Percentiles rank a stretch among this genome's conserved stretches.
Conservation (phyloP, 2,797 vertebrate genomes). For the Kryptolebias ocellatus region DNA sequence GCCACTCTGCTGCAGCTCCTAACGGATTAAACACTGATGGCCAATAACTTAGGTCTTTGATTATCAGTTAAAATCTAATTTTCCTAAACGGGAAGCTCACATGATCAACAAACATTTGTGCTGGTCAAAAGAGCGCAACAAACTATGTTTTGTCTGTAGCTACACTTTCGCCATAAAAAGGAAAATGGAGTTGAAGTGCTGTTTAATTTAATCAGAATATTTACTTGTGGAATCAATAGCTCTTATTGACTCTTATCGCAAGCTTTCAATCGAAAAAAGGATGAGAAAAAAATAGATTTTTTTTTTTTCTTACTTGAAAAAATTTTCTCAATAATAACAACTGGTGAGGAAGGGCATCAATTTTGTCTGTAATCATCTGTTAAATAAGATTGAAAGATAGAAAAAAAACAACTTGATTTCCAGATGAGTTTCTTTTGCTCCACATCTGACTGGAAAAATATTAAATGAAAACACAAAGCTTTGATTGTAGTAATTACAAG, state of each 20-base stretch:
- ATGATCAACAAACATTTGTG: conserved; percentile 16
- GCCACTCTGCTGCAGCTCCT: conserved; percentile 24
- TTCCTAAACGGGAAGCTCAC: conserved; percentile 23
- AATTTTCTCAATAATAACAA: not conserved
- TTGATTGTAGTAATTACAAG: no score
- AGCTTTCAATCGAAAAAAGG: not conserved
- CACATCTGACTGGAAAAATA: not conserved
- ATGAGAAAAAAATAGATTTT: conserved; percentile 1
- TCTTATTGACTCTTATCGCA: not conserved
- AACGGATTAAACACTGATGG: conserved; percentile 32
- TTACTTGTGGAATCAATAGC: not conserved
- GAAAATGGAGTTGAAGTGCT: not conserved
- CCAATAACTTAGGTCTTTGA: not conserved
- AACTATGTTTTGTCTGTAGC: conserved; percentile 1
- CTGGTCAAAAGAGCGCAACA: conserved; percentile 22
- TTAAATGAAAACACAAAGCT: not conserved
- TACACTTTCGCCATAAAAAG: not conserved
- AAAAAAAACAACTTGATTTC: not conserved
- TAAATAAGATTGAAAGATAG: not conserved
- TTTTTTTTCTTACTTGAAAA: conserved; percentile 2
- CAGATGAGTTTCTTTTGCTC: not conserved
- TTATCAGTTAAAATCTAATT: conserved; percentile 37
- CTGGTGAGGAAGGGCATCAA: not conserved
- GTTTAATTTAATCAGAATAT: conserved; percentile 11
- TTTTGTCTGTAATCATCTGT: not conserved